phyloP scores from a whole-genome alignment of 2,888 invertebrate genomes.

The Tethea ocularis region DNA sequence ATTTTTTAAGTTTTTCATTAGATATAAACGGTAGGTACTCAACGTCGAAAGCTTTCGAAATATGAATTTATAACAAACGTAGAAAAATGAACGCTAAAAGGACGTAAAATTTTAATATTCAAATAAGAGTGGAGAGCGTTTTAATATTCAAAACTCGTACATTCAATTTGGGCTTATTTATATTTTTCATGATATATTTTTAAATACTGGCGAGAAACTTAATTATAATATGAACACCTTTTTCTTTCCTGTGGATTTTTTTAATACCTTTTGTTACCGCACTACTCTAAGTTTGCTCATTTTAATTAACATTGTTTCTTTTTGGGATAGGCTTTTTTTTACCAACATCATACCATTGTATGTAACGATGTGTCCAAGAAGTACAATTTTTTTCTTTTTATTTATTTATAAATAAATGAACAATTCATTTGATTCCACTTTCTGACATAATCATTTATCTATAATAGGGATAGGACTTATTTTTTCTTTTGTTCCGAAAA shows the following conservation, averaged over 20 bases:
- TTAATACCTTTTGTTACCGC: too few species aligned
- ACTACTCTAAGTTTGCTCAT: neutral
- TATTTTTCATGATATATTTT: slow-evolving; percentile 27
- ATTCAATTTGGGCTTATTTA: slow-evolving; percentile 27
- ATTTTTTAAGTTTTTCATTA: neutral
- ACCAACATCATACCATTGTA: too few species aligned
- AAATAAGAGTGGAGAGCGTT: slow-evolving; percentile 15
- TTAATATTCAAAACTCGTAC: slow-evolving; percentile 30
- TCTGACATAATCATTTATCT: too few species aligned
- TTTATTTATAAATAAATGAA: too few species aligned
- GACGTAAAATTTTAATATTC: neutral
- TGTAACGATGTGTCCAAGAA: too few species aligned
- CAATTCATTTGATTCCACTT: too few species aligned
- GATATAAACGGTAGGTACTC: neutral
- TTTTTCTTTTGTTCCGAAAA: too few species aligned
- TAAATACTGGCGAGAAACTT: slow-evolving; percentile 19
- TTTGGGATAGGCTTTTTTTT: too few species aligned
- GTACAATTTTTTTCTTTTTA: too few species aligned
- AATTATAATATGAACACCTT: neutral
- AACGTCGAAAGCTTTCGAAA: neutral
- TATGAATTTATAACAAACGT: neutral
- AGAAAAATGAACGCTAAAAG: neutral
- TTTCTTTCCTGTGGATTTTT: neutral
- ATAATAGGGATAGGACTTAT: too few species aligned
- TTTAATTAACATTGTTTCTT: too few species aligned